A percentile compares a stretch with the other conserved stretches of the same genome.
These are phyloP conservation scores for Geodia barretti DNA, from an alignment of 37 sponge, comb jelly and placozoan genomes.

Conservation along the genomic window DNA sequence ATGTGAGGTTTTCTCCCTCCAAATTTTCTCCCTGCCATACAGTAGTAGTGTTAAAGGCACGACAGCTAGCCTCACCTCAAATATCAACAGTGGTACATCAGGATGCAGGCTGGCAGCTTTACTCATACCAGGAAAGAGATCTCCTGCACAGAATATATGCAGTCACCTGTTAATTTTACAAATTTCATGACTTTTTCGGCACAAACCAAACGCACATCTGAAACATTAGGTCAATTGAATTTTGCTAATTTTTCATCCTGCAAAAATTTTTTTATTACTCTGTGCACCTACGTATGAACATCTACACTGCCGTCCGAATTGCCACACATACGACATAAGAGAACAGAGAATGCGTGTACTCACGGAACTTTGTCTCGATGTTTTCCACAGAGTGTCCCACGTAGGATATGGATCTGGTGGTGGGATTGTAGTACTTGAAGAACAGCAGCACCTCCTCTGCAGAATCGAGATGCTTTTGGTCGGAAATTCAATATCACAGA, in stretches of 20 bases:
- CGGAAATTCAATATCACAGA: no score
- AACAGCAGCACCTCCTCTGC: conserved; percentile 81
- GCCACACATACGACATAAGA: background rate
- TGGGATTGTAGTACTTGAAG: conserved; percentile 87
- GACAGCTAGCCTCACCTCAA: conserved; percentile 79
- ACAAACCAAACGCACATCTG: no score
- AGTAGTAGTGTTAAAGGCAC: no score
- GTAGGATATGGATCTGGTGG: conserved; percentile 48
- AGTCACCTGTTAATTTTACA: no score
- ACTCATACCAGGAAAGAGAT: conserved; percentile 64
- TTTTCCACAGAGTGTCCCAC: conserved; percentile 69
- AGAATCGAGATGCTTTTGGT: no score
- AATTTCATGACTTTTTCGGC: no score
- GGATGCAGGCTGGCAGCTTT: conserved; percentile 59
- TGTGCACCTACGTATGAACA: background rate
- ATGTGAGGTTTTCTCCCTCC: no score
- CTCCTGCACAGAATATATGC: conserved; percentile 25
- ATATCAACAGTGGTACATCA: conserved; percentile 61
- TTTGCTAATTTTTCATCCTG: no score
- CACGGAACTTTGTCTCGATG: conserved; percentile 60
- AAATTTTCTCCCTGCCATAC: no score
- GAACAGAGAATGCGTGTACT: background rate
- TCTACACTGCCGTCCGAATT: background rate
- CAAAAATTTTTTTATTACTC: background rate
- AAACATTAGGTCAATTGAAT: no score